Base-by-base conservation (phyloP, 1,140 invertebrate species). In the Drosophila miranda region DNA sequence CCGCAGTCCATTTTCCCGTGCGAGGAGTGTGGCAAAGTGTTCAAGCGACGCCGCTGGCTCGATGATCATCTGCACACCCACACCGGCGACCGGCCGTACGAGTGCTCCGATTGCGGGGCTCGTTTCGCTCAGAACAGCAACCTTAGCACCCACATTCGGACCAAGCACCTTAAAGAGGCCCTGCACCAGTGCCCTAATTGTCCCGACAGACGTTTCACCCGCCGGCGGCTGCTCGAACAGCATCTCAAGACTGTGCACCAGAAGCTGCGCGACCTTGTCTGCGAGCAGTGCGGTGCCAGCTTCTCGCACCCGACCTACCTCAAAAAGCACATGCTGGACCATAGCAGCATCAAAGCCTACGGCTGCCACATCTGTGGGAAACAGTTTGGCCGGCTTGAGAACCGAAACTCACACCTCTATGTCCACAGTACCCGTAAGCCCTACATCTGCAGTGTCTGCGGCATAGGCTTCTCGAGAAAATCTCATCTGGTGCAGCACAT, bases 311-410 rank as follows among this genome's bases (percentile, higher is more conserved):
- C 95, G 0, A 95, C 96, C 80, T 96, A 96, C 83, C 95, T 95
- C 80, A 96, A 96, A 88, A 97, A 97, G 67, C 96, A 97, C 75
- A 91, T 94, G 69, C 91, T 94, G 0, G 96, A 96, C 82, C 96
- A 97, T 81, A 96, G 94, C 6, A 95, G 95, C 0, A 94, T 95
- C 68, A 96, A 96, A 75, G 95, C 96, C 0, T 97, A 94, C 74
- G 83, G 92, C 2, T 97, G 96, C 72, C 95, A 96, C 92, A 94
- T 96, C n/a, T 97, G 96, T 89, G 95, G 95, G n/a, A 97, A 97
- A 89, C 93, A 94, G 21, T 97, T 97, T 88, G 96, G 95, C 73
- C 95, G 95, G 38, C 92, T 95, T 45, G 96, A 97, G 91, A 97
- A 97, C 89, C 92, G 96, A 55, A 96, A 97, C 92, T 95, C 95